Percentiles rank a stretch among this genome's conserved stretches.
Conservation (phyloP, 2,113 vertebrate genomes). For the Elachura formosa region DNA sequence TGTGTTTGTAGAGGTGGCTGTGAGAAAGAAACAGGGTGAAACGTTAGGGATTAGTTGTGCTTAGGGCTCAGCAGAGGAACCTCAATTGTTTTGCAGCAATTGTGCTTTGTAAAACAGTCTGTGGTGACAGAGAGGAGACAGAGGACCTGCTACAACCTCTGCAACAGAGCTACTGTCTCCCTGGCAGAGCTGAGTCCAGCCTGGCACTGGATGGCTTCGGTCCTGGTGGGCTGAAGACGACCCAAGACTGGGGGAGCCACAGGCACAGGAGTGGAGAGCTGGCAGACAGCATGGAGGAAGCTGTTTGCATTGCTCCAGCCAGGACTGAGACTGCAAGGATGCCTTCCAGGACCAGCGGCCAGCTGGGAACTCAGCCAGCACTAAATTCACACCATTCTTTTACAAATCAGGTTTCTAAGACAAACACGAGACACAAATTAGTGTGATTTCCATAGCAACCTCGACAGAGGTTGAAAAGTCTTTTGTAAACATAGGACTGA, state of each 20-base stretch:
- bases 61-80: neutral
- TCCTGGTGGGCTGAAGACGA: neutral
- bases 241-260: neutral
- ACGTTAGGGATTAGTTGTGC: neutral
- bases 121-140: neutral
- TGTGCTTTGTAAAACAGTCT: neutral
- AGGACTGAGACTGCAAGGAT: neutral
- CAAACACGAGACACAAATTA: slow-evolving; percentile 29
- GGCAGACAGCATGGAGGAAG: neutral
- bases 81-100: accelerated
- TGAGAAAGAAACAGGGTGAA: neutral
- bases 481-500: slow-evolving; percentile 41
- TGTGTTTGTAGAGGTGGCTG: neutral
- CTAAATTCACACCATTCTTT: slow-evolving; percentile 52
- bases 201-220: neutral
- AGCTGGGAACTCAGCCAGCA: slow-evolving; percentile 29
- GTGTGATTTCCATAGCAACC: slow-evolving; percentile 51
- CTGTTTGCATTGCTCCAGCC: slow-evolving; percentile 2
- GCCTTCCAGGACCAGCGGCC: slow-evolving; percentile 12
- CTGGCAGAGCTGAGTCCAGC: neutral
- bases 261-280: neutral
- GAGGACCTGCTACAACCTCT: neutral
- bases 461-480: slow-evolving; percentile 25
- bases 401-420: slow-evolving; percentile 58
- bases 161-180: neutral